These are phyloP conservation scores for Volucella inanis DNA, from an alignment of 2,888 invertebrate species.

Conservation along the genomic window DNA sequence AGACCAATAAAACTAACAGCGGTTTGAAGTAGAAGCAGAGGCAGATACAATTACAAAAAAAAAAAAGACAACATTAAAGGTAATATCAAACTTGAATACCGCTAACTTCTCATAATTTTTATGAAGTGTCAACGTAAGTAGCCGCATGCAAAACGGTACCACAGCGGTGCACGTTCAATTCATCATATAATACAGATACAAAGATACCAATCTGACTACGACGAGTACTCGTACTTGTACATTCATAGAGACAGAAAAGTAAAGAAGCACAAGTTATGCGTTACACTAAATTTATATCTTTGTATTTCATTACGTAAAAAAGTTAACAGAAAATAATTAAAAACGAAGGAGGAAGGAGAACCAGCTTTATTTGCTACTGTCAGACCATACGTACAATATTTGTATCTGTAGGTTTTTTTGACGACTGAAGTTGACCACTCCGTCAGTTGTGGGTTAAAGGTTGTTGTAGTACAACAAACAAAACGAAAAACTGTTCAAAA, in stretches of 20 bases:
- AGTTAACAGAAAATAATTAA: constrained; percentile 51
- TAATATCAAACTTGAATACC: constrained; percentile 56
- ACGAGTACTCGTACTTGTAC: not conserved
- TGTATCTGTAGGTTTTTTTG: not conserved
- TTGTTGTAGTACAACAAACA: constrained; percentile 55
- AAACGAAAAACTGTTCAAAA: constrained; percentile 22
- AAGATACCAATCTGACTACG: constrained; percentile 16
- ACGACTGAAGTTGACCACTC: constrained; percentile 49
- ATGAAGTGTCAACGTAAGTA: constrained; percentile 60
- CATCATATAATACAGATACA: constrained; percentile 13
- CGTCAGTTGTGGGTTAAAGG: constrained; percentile 42
- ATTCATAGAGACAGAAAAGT: too few species aligned
- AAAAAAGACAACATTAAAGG: constrained; percentile 46
- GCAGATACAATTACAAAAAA: not conserved
- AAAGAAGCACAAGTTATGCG: too few species aligned
- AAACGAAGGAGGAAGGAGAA: constrained; percentile 21
- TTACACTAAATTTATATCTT: constrained; percentile 28
- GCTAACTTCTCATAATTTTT: constrained; percentile 68
- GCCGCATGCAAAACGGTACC: constrained; percentile 71
- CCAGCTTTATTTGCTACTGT: constrained; percentile 30
- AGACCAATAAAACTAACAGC: constrained; percentile 56
- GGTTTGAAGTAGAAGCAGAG: not conserved
- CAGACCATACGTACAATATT: not conserved
- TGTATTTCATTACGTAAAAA: constrained; percentile 46
- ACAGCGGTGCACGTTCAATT: constrained; percentile 61